Percentiles rank a stretch among this genome's conserved stretches.
phyloP scores from a whole-genome alignment of 2,888 invertebrate genomes.

The Lordiphosa andalusiaca region DNA sequence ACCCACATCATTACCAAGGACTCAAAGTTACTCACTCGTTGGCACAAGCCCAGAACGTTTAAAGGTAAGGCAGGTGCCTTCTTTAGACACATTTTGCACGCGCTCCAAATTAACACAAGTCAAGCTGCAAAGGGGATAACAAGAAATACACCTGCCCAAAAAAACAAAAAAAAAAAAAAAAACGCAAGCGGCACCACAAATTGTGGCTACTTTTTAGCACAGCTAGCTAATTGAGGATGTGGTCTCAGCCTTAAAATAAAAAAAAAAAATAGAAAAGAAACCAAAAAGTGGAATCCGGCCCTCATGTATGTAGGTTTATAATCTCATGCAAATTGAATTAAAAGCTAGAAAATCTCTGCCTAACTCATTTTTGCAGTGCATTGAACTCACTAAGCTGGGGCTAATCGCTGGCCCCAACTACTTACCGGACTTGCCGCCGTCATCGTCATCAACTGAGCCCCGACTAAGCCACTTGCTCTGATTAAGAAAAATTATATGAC shows the following conservation, averaged over 20 bases:
- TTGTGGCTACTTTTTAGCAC: slow-evolving; percentile 56
- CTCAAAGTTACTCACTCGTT: slow-evolving; percentile 11
- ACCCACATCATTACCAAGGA: slow-evolving; percentile 21
- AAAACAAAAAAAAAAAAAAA: slow-evolving; percentile 14
- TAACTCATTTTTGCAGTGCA: slow-evolving; percentile 46
- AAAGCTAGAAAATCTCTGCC: slow-evolving; percentile 52
- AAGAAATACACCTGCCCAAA: slow-evolving; percentile 49
- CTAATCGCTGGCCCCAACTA: slow-evolving; percentile 56
- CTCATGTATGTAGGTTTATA: slow-evolving; percentile 41
- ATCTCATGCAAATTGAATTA: slow-evolving; percentile 69
- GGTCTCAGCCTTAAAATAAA: slow-evolving; percentile 35
- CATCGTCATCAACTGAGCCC: slow-evolving; percentile 8
- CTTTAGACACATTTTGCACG: slow-evolving; percentile 43
- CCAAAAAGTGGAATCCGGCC: slow-evolving; percentile 31
- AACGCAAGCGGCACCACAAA: slow-evolving; percentile 36
- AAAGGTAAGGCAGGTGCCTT: slow-evolving; percentile 8
- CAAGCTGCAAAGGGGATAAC: slow-evolving; percentile 58
- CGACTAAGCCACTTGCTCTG: slow-evolving; percentile 39
- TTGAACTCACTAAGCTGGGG: slow-evolving; percentile 45
- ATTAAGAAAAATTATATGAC: slow-evolving; percentile 41
- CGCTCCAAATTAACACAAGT: slow-evolving; percentile 52
- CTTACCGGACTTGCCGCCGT: not conserved
- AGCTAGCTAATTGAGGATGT: slow-evolving; percentile 70
- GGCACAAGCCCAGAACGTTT: slow-evolving; percentile 43
- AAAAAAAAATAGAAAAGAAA: slow-evolving; percentile 11